phyloP scores from a whole-genome alignment of 2,797 vertebrate species.

The Galago senegalensis region DNA sequence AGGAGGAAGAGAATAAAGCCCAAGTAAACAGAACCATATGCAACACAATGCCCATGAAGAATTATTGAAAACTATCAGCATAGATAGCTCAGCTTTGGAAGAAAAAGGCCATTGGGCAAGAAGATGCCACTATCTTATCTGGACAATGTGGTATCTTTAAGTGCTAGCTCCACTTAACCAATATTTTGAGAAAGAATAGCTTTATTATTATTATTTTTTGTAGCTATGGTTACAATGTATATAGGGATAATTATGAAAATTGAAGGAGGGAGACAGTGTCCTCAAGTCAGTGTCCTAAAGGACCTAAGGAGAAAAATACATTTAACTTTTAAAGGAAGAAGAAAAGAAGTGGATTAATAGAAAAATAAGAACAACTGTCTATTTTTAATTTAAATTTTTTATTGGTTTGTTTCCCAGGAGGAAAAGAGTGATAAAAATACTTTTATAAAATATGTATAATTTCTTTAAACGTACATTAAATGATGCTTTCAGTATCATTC shows the following conservation, averaged over 20 bases:
- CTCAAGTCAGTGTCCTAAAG: not conserved
- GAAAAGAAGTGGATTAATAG: not conserved
- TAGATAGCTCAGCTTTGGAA: not conserved
- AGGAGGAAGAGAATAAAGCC: not conserved
- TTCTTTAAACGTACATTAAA: constrained; percentile 20
- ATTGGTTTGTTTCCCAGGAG: not conserved
- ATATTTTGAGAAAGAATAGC: not conserved
- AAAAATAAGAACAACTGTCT: constrained; percentile 29
- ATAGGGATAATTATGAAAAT: not conserved
- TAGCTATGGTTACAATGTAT: not conserved
- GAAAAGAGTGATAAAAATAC: not conserved
- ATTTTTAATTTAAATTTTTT: not conserved
- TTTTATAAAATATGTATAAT: not conserved
- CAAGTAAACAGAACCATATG: not conserved
- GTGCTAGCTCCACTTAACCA: not conserved
- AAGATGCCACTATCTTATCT: not conserved
- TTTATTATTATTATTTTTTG: not conserved
- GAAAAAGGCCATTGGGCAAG: not conserved
- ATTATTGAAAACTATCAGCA: not conserved
- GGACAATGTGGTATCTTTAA: not conserved
- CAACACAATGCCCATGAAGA: not conserved
- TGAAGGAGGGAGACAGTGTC: not conserved
- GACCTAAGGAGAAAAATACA: not conserved
- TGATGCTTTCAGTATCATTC: not conserved
- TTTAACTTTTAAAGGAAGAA: constrained; percentile 18